Base-by-base conservation (phyloP, 2,113 vertebrate genomes). In the Xenus cinereus region DNA sequence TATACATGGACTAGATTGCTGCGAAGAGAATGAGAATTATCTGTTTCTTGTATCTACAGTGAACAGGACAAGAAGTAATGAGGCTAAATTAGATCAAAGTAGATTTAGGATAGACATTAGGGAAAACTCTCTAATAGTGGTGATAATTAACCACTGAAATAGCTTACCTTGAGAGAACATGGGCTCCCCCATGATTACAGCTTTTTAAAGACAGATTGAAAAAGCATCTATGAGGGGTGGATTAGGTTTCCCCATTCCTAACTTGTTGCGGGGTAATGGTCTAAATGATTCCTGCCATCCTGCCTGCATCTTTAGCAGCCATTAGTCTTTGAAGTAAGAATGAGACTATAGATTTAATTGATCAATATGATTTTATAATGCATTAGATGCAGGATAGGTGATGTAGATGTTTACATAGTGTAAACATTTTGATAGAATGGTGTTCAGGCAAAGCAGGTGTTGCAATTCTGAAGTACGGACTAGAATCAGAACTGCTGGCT, bases 61-160 rank as follows among this genome's bases (percentile, higher is more conserved):
- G 74, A 91, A 76, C 24, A 57, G 46, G 18, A 83, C 32, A 71
- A 86, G 51, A 63, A 74, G 30, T 93, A 82, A 96, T 57, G 39
- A 93, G 57, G 27, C 53, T 94, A 87, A 95, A 94, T 79, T 48
- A 45, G 74, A 93, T 89, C 77, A 84, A 89, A 91, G 69, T 48
- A 91, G 69, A 66, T 91, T 95, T 87, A 72, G 33, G 27, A 39
- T 82, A 95, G 60, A 53, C 81, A 51, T 72, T 28, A 78, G 69
- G 73, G 87, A 72, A 96, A 95, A 84, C 43, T 87, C 32, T 66
- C 46, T 94, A 56, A 82, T 10, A 11, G 14, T 68, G 53, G 39
- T 54, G 66, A 94, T 91, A 92, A 95, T 82, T 96, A 87, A 84
- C 59, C 7, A 43, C 8, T 37, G 14, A 87, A 91, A 94, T 56